These are phyloP conservation scores for Coecobrya sp. DNA, from an alignment of 2,888 invertebrate species.

Conservation along the genomic window DNA sequence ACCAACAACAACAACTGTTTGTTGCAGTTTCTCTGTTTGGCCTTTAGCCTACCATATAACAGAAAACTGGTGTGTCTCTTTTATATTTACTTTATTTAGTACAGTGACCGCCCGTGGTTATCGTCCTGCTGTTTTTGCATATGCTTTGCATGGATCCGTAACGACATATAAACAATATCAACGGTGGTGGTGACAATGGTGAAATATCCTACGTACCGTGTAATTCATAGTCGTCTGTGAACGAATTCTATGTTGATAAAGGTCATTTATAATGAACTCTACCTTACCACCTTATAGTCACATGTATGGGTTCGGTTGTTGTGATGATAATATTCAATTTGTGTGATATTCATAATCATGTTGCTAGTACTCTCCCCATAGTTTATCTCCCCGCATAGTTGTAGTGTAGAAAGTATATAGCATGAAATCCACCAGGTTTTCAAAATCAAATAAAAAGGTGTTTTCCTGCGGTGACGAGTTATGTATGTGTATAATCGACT, in stretches of 20 bases:
- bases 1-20: slow-evolving; percentile 1
- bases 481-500: neutral
- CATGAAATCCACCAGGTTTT: neutral
- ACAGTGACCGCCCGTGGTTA: slow-evolving; percentile 72
- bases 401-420: neutral
- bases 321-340: neutral
- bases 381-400: neutral
- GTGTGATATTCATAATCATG: neutral
- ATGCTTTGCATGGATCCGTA: neutral
- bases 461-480: neutral
- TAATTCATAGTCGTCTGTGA: neutral
- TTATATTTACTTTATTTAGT: slow-evolving; percentile 11
- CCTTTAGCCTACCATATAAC: slow-evolving; percentile 33
- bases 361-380: no score
- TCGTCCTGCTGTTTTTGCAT: slow-evolving; percentile 66
- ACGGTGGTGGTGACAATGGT: neutral
- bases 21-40: neutral
- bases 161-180: slow-evolving; percentile 1
- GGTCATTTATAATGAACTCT: slow-evolving; percentile 5
- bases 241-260: neutral
- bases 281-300: neutral
- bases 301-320: neutral
- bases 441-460: neutral
- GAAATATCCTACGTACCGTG: slow-evolving; percentile 7
- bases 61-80: neutral